Conservation (phyloP, 2,888 invertebrate species). For the Apotomis turbidana region DNA sequence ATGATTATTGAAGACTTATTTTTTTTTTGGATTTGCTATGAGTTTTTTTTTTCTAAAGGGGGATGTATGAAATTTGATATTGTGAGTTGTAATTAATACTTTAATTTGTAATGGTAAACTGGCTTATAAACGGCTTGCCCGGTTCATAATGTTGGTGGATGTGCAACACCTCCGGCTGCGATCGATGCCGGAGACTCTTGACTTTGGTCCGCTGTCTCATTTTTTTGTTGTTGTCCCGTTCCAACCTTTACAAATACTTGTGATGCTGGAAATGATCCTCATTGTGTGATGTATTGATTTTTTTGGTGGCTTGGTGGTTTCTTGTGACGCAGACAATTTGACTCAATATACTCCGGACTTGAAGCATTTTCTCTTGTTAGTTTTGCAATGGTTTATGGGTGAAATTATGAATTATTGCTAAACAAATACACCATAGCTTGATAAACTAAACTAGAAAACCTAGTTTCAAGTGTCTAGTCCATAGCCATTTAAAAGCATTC, state of each 20-base stretch:
- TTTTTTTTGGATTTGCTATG: constrained; percentile 39
- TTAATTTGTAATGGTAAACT: constrained; percentile 52
- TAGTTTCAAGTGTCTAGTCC: too few relatives aligned
- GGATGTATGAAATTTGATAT: constrained; percentile 66
- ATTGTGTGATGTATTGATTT: constrained; percentile 80
- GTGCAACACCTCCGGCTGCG: constrained; percentile 58
- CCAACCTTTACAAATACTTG: constrained; percentile 66
- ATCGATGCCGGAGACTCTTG: constrained; percentile 81
- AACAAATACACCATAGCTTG: background rate
- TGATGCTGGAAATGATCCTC: constrained; percentile 67
- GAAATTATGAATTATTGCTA: constrained; percentile 22
- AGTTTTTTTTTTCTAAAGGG: constrained; percentile 41
- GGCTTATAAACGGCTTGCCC: constrained; percentile 48
- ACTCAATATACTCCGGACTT: constrained; percentile 46
- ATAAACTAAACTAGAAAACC: background rate
- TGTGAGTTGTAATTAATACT: constrained; percentile 52
- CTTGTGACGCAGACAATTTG: constrained; percentile 50
- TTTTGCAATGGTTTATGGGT: constrained; percentile 41
- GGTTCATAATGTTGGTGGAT: constrained; percentile 48
- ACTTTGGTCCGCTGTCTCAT: constrained; percentile 70
- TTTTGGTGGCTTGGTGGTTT: constrained; percentile 63
- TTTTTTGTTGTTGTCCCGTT: constrained; percentile 70
- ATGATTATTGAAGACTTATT: constrained; percentile 45
- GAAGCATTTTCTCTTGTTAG: constrained; percentile 19
- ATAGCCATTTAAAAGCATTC: too few relatives aligned